Evolutionary conservation across 2,888 invertebrate genomes (phyloP).

Genomic region (Monoplex corrugatus): DNA sequence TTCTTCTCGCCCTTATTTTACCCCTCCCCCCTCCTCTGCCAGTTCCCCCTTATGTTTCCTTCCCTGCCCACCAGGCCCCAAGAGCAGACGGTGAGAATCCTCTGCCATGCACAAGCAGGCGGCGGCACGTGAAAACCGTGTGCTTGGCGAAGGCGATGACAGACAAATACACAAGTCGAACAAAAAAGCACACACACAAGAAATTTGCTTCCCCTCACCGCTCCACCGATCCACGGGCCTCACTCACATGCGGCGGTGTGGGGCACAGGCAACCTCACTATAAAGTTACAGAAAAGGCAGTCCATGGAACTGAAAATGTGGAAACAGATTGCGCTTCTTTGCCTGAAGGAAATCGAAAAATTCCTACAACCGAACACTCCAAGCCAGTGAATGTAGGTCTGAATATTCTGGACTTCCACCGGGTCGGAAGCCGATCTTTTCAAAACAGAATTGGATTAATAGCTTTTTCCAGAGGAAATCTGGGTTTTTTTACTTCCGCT

Average conservation of each 20-base stretch:
- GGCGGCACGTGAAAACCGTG: constrained; percentile 10
- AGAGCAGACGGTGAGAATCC: neutral
- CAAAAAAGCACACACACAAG: constrained; percentile 30
- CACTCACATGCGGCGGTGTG: too few relatives aligned
- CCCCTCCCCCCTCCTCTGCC: neutral
- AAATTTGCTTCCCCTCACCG: constrained; percentile 21
- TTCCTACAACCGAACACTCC: too few relatives aligned
- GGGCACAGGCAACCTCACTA: neutral
- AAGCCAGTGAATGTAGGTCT: too few relatives aligned
- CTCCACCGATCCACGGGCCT: neutral
- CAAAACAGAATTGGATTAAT: too few relatives aligned
- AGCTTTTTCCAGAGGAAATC: too few relatives aligned
- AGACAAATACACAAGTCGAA: constrained; percentile 32
- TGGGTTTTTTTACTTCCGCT: too few relatives aligned
- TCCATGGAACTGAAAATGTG: too few relatives aligned
- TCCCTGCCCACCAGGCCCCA: neutral
- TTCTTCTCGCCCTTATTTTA: neutral
- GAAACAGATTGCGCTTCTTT: too few relatives aligned
- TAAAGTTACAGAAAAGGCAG: too few relatives aligned
- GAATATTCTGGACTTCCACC: too few relatives aligned
- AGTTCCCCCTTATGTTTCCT: neutral
- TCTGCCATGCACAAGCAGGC: neutral
- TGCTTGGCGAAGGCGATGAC: constrained; percentile 26
- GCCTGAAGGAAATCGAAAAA: too few relatives aligned
- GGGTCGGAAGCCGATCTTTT: too few relatives aligned